These are phyloP conservation scores for Nothoprocta pentlandii DNA, from an alignment of 2,113 vertebrate genomes.

Conservation along the genomic window DNA sequence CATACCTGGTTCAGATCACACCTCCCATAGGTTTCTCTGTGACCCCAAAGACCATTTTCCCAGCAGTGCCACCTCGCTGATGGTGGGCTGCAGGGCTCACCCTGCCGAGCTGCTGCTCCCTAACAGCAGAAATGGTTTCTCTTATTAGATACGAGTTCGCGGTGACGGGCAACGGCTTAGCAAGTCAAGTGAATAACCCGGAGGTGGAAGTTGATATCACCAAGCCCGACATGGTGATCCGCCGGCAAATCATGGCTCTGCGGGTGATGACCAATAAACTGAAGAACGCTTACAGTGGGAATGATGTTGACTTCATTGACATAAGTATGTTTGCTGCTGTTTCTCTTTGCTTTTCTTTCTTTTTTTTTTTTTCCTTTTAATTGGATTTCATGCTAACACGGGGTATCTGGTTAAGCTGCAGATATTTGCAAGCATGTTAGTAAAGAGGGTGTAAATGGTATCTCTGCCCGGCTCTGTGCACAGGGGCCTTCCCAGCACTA, in stretches of 20 bases:
- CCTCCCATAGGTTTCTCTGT: background rate
- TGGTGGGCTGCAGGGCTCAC: too few relatives aligned
- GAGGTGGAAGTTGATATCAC: slow-evolving; percentile 95
- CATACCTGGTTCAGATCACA: background rate
- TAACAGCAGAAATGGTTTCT: background rate
- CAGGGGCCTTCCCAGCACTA: background rate
- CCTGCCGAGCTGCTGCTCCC: accelerated
- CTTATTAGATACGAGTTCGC: slow-evolving; percentile 88
- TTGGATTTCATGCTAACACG: background rate
- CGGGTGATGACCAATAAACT: slow-evolving; percentile 93
- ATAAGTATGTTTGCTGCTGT: slow-evolving; percentile 79
- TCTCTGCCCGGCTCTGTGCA: accelerated
- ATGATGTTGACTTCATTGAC: slow-evolving; percentile 87
- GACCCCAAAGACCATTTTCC: background rate
- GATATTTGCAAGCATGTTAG: background rate
- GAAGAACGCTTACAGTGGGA: slow-evolving; percentile 92
- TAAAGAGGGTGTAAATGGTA: accelerated
- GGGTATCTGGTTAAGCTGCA: background rate
- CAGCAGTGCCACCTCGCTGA: background rate
- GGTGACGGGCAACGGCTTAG: slow-evolving; percentile 92
- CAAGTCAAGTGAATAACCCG: slow-evolving; percentile 93
- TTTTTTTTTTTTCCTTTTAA: background rate
- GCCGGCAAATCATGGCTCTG: slow-evolving; percentile 90
- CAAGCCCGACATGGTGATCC: slow-evolving; percentile 90
- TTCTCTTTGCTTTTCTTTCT: background rate